phyloP scores from a whole-genome alignment of 2,888 invertebrate genomes.

The Ophion obscuratus region DNA sequence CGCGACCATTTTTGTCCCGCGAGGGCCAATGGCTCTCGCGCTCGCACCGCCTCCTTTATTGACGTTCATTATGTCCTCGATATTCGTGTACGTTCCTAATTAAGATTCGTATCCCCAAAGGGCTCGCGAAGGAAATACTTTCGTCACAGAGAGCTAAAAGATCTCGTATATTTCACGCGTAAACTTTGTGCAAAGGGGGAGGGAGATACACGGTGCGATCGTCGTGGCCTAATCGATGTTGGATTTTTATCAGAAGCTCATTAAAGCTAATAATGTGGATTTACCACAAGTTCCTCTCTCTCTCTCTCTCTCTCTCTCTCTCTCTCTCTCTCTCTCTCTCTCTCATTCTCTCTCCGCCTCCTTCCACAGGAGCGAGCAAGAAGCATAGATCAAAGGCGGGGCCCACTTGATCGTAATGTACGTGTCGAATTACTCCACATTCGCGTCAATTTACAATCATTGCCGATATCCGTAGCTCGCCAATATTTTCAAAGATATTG shows the following conservation, averaged over 20 bases:
- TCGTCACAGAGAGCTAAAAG: constrained; percentile 12
- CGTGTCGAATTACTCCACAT: constrained; percentile 40
- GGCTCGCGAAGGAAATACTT: constrained; percentile 11
- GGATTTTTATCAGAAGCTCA: constrained; percentile 76
- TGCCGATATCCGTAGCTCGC: background rate
- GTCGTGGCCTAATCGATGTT: constrained; percentile 77
- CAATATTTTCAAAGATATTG: constrained; percentile 27
- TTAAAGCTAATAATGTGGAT: constrained; percentile 82
- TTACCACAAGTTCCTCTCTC: constrained; percentile 80
- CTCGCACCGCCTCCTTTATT: background rate
- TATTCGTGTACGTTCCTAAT: background rate
- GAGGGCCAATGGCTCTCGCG: background rate
- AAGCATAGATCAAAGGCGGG: constrained; percentile 50
- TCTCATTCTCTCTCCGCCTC: constrained; percentile 9
- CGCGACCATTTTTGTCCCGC: too few relatives aligned
- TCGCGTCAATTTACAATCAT: constrained; percentile 21
- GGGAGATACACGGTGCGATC: constrained; percentile 51
- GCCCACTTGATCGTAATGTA: constrained; percentile 40
- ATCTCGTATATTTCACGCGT: constrained; percentile 27
- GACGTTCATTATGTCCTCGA: background rate
- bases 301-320: constrained; percentile 30
- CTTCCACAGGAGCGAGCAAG: constrained; percentile 34
- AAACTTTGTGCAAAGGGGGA: background rate
- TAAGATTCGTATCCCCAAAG: background rate
- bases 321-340: constrained; percentile 34